These are phyloP conservation scores for Cichladusa arquata DNA, from an alignment of 2,113 vertebrate genomes.

Conservation along the genomic window DNA sequence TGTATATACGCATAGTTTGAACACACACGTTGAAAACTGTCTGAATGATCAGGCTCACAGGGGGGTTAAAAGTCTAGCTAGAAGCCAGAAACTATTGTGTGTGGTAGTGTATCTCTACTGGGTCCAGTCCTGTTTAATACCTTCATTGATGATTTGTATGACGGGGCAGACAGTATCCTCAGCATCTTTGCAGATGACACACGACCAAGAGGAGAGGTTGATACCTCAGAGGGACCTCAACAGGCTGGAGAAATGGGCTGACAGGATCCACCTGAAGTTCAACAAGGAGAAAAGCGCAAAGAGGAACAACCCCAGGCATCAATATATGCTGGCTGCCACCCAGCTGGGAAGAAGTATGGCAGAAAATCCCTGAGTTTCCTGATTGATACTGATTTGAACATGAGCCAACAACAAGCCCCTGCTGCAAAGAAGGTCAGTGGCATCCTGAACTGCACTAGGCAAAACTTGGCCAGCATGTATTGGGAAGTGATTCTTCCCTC, in stretches of 20 bases:
- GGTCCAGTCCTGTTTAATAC: not conserved
- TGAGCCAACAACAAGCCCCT: accelerated
- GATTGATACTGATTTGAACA: accelerated
- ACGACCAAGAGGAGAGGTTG: not conserved
- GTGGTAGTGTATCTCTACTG: not conserved
- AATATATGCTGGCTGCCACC: not conserved
- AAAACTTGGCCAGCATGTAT: not conserved
- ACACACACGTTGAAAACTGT: accelerated
- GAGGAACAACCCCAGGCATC: not conserved
- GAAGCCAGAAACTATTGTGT: not conserved
- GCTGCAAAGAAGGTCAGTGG: not conserved
- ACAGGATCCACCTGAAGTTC: not conserved
- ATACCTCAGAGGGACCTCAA: not conserved
- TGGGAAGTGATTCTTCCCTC: not conserved
- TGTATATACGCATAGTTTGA: not conserved
- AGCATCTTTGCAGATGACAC: not conserved
- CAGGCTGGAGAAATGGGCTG: not conserved
- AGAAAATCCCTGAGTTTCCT: not conserved
- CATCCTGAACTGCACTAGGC: not conserved
- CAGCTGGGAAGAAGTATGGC: not conserved
- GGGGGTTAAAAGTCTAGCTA: not conserved
- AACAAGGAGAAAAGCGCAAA: not conserved
- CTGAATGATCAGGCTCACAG: not conserved
- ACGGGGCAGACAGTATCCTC: not conserved
- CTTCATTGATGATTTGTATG: not conserved